Conservation (phyloP, 2,888 invertebrate genomes). For the Drosophila neotestacea region DNA sequence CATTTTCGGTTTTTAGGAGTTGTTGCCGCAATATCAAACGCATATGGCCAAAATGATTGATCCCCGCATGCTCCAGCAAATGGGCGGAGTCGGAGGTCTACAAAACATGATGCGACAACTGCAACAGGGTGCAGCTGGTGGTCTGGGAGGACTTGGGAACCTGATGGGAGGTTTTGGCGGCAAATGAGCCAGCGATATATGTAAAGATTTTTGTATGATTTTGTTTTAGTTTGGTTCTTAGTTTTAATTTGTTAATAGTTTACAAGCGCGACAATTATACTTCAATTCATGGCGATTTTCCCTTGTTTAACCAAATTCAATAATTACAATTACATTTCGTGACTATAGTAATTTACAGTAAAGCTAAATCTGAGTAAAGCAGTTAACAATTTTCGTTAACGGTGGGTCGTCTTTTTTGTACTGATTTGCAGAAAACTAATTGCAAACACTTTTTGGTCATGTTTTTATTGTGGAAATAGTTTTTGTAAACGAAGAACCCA, state of each 20-base stretch:
- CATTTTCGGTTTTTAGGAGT: too few species aligned
- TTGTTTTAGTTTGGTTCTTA: constrained; percentile 70
- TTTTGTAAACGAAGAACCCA: constrained; percentile 34
- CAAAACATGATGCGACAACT: constrained; percentile 98
- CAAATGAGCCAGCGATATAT: constrained; percentile 71
- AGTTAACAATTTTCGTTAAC: constrained; percentile 46
- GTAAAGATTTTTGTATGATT: constrained; percentile 62
- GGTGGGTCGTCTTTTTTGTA: constrained; percentile 45
- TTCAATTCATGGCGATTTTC: constrained; percentile 32
- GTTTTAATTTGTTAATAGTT: constrained; percentile 62
- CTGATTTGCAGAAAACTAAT: constrained; percentile 10
- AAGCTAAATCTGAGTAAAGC: constrained; percentile 38
- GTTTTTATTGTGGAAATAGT: constrained; percentile 48
- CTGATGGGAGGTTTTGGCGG: constrained; percentile 87
- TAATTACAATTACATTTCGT: constrained; percentile 24
- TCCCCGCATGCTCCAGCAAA: constrained; percentile 97
- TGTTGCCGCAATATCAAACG: constrained; percentile 37
- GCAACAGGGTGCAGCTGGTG: constrained; percentile 88
- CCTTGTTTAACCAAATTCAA: constrained; percentile 49
- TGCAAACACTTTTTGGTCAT: constrained; percentile 14
- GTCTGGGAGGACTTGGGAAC: constrained; percentile 87
- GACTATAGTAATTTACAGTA: constrained; percentile 30
- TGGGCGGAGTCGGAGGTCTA: constrained; percentile 98
- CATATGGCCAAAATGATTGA: constrained; percentile 99
- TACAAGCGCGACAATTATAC: constrained; percentile 43